Conservation (phyloP, 2,888 invertebrate genomes). For the Caenorhabditis angaria region DNA sequence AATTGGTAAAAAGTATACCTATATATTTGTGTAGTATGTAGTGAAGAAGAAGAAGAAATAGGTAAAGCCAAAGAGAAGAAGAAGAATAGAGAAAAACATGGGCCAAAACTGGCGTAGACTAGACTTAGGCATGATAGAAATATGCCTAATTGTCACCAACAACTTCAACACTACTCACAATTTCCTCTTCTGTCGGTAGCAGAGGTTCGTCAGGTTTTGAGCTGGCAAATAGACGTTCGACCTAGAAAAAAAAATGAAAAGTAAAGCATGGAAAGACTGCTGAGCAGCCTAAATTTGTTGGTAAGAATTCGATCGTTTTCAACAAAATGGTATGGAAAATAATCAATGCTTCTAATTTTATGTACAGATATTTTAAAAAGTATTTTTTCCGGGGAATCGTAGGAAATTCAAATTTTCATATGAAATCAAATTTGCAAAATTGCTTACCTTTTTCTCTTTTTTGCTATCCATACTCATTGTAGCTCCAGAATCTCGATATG, state of each 20-base stretch:
- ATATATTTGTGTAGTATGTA: too few species aligned
- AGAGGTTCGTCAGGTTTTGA: constrained; percentile 17
- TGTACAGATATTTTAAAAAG: too few species aligned
- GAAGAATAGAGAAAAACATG: constrained; percentile 10
- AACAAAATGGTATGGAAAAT: too few species aligned
- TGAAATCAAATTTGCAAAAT: too few species aligned
- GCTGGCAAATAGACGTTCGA: constrained; percentile 42
- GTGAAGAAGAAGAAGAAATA: too few species aligned
- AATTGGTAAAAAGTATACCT: not conserved
- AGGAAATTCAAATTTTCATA: constrained; percentile 6
- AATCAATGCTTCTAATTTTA: too few species aligned
- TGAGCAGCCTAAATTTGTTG: too few species aligned
- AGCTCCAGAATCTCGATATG: constrained; percentile 48
- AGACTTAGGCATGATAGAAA: constrained; percentile 12
- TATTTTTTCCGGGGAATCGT: too few species aligned
- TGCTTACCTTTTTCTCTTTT: constrained; percentile 57
- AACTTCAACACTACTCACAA: constrained; percentile 30
- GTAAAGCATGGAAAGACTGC: too few species aligned
- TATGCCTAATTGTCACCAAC: not conserved
- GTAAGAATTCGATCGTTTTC: too few species aligned
- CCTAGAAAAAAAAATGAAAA: constrained; percentile 18
- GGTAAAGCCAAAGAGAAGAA: constrained; percentile 24
- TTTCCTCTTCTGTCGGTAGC: constrained; percentile 22
- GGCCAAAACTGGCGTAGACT: too few species aligned
- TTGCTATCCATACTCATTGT: constrained; percentile 44